Base-by-base conservation (phyloP, 2,797 vertebrate genomes). In the Mycteria americana region DNA sequence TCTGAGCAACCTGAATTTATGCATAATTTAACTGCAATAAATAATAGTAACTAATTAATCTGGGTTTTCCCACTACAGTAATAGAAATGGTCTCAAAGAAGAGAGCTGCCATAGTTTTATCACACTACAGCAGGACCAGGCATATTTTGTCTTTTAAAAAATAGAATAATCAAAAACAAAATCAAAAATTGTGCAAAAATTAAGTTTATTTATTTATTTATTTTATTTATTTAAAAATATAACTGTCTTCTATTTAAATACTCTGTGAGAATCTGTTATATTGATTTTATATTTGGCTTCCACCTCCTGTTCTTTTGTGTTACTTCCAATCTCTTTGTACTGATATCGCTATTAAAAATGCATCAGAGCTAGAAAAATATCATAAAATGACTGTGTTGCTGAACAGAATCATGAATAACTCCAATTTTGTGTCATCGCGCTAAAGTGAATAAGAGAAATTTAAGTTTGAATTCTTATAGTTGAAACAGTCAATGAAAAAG, bases 341-440 rank as follows among this genome's bases (percentile, higher is more conserved):
- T 85, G 95, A 92, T 96, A 96, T 45, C 2, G 3, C 53, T 96
- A 95, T 96, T 95, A 96, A 95, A 95, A 97, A 94, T 51, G 30
- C 79, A 94, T 94, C 72, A 96, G 46, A 90, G n/a, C 39, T 74
- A 85, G 76, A 94, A 92, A 96, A 88, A 92, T 60, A 88, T 89
- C 37, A 59, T 91, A 83, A 88, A 95, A 94, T 94, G 43, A 91
- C 82, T 78, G 41, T 82, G 82, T 73, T 95, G 69, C 53, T 90
- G 93, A 90, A 92, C 82, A 84, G 79, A 93, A 92, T 78, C 69
- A 57, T 81, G 65, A 91, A 93, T 93, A 93, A 80, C 76, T 92
- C 65, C 73, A 93, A 86, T 89, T 92, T 95, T 77, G 15, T 93
- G 51, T 81, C 84, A 92, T 73, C 1, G 0, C 72, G 30, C 31